Conservation (phyloP, 2,888 invertebrate species). For the Apodemia mormo region DNA sequence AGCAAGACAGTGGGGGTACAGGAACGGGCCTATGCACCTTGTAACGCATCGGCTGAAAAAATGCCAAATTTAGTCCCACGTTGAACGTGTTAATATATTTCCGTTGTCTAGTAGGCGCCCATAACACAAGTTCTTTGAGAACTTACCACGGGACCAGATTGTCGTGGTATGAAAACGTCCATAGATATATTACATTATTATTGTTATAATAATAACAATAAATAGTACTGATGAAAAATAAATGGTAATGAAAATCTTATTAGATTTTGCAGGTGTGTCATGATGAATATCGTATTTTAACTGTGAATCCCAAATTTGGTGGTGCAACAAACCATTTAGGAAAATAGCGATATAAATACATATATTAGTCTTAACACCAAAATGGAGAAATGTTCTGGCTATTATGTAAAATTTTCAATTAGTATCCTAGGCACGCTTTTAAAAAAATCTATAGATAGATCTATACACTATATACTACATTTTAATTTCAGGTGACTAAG, state of each 20-base stretch:
- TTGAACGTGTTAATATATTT: too few relatives aligned
- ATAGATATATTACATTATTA: too few relatives aligned
- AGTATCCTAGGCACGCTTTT: neutral
- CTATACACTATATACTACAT: neutral
- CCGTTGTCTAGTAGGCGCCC: too few relatives aligned
- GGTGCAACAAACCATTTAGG: constrained; percentile 35
- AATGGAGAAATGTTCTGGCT: constrained; percentile 29
- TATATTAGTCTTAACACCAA: constrained; percentile 27
- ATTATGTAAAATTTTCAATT: constrained; percentile 22
- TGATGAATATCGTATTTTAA: constrained; percentile 24
- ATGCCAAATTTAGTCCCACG: too few relatives aligned
- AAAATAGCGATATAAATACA: constrained; percentile 27
- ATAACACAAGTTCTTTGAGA: too few relatives aligned
- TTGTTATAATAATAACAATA: too few relatives aligned
- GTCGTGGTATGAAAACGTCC: too few relatives aligned
- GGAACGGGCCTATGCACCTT: neutral
- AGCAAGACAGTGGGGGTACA: neutral
- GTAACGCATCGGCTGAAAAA: neutral
- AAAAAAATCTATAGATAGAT: too few relatives aligned
- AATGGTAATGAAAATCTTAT: too few relatives aligned
- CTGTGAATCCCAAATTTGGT: constrained; percentile 33
- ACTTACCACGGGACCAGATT: too few relatives aligned
- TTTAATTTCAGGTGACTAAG: constrained; percentile 27
- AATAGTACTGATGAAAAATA: too few relatives aligned
- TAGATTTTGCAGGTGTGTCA: constrained; percentile 29